These are phyloP conservation scores for Daubentonia madagascariensis DNA, from an alignment of 2,113 vertebrate genomes.

Conservation along the genomic window DNA sequence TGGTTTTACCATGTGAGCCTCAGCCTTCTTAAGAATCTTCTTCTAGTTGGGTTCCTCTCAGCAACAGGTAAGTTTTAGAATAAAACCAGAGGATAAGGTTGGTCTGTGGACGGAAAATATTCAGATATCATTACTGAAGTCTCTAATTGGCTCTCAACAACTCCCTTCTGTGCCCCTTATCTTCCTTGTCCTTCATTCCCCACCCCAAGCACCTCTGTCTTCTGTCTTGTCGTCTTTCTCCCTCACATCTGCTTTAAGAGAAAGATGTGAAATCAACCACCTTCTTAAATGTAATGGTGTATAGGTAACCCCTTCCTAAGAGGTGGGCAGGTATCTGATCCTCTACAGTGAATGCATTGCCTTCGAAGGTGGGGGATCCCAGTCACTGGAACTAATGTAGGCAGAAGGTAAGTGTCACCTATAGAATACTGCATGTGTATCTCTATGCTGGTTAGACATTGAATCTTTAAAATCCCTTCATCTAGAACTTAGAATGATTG, in stretches of 20 bases:
- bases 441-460: neutral
- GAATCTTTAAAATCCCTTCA: neutral
- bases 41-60: neutral
- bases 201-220: accelerated
- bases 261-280: neutral
- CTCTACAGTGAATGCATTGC: neutral
- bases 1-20: neutral
- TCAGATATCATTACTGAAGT: neutral
- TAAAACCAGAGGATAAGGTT: neutral
- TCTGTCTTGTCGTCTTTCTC: neutral
- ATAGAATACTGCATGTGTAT: neutral
- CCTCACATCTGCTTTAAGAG: neutral
- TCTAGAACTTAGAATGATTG: neutral
- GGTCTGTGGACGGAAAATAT: neutral
- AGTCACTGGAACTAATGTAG: neutral
- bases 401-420: neutral
- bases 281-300: neutral
- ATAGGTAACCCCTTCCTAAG: neutral
- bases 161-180: neutral
- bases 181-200: neutral
- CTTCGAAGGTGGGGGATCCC: neutral
- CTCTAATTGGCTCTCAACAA: neutral
- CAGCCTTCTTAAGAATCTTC: neutral
- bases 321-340: neutral
- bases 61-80: constrained; percentile 37